Percentiles rank a stretch among this genome's conserved stretches.
Conservation (phyloP, 2,113 vertebrate species). For the Neomonachus schauinslandi region DNA sequence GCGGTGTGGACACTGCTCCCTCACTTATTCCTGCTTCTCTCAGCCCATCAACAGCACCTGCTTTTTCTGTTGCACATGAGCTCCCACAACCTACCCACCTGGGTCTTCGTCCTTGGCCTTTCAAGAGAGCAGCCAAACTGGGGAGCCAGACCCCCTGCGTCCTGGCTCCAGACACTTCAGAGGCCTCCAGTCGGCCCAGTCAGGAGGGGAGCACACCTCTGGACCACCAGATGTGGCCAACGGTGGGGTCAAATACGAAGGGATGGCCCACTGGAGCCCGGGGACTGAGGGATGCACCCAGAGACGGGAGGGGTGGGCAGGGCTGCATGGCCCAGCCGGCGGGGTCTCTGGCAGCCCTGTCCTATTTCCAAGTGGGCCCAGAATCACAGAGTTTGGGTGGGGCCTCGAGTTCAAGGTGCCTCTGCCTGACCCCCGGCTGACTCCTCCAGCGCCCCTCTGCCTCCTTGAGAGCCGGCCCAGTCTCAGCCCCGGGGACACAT, state of each 20-base stretch:
- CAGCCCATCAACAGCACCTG: accelerated
- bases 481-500: background rate
- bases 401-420: background rate
- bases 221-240: background rate
- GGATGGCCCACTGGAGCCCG: accelerated
- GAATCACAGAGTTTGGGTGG: accelerated
- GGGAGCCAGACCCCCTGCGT: background rate
- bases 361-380: accelerated
- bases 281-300: background rate
- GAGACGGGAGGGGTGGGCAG: background rate
- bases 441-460: accelerated
- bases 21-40: accelerated
- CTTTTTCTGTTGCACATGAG: accelerated
- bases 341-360: too few species aligned
- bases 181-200: background rate
- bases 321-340: background rate
- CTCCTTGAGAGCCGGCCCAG: background rate
- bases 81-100: background rate
- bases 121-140: accelerated
- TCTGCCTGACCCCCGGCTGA: background rate
- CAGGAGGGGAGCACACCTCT: background rate
- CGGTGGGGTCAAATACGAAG: accelerated
- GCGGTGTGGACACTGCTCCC: accelerated
- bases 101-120: too few species aligned
- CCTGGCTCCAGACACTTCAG: accelerated